Base-by-base conservation (phyloP, 2,797 vertebrate genomes). In the Paratrypauchen microcephalus region DNA sequence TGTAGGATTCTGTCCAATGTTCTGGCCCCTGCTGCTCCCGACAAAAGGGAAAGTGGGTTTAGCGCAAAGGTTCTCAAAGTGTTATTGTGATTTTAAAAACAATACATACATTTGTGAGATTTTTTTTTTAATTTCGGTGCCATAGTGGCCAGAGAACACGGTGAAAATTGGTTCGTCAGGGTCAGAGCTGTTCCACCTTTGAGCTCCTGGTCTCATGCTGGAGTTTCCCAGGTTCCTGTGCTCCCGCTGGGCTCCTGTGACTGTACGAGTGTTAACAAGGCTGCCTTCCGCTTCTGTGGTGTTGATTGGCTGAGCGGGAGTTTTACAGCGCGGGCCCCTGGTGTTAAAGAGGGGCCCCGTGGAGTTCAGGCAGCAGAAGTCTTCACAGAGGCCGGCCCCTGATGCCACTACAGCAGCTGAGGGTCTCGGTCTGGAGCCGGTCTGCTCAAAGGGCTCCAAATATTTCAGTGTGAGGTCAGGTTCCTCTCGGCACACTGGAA, bases 391-490 rank as follows among this genome's bases (percentile, higher is more conserved):
- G 50, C 81, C 88, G 88, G 77, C 82, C 69, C 50, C n/a, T 23
- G 19, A 73, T 48, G 78, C 84, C 84, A 79, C 57, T 18, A 19
- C 23, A 81, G 59, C 59, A 74, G 73, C 75, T 68, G 77, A 72
- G 48, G 69, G 57, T 56, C 39, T 23, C 65, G 77, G 77, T 86
- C 86, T 91, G 87, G 81, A 89, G 83, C 85, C 84, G 85, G 71
- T 68, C 66, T 56, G 2, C 24, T 57, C 23, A 57, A 57, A 57
- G 23, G 5, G 24, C 24, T 55, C 23, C n/a, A 24, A 28, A 28
- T 28, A 8, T 57, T 24, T 12, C 24, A 57, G 24, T 57, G 16
- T 54, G 8, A 19, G 50, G 19, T 9, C 23, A 11, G 23, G 26
- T 50, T 50, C 13, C 13, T 57, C 13, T 57, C 2, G 2, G 23